phyloP scores from a whole-genome alignment of 2,113 vertebrate species.

The Atractosteus spatula region DNA sequence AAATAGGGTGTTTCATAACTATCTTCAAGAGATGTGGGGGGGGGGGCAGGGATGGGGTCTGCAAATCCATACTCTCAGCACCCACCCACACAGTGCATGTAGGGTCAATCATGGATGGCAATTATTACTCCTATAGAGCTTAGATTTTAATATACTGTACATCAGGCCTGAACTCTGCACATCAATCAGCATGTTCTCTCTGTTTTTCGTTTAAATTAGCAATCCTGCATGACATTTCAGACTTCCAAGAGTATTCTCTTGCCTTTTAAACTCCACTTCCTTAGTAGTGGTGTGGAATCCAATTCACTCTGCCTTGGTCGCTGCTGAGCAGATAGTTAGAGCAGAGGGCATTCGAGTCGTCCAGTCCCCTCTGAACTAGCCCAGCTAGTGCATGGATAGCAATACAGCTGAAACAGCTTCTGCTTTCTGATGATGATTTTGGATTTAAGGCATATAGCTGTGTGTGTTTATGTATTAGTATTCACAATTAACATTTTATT shows the following conservation, averaged over 20 bases:
- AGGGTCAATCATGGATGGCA: constrained; percentile 53
- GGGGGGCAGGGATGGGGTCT: not conserved
- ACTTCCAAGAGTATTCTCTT: constrained; percentile 54
- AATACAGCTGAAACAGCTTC: too few relatives aligned
- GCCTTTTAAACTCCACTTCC: constrained; percentile 63
- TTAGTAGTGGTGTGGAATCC: constrained; percentile 46
- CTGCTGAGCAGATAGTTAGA: too few relatives aligned
- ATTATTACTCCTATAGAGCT: constrained; percentile 65
- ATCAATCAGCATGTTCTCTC: constrained; percentile 62
- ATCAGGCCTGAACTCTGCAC: constrained; percentile 68
- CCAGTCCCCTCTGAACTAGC: too few relatives aligned
- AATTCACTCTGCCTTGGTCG: too few relatives aligned
- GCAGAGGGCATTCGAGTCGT: too few relatives aligned
- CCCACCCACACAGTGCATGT: constrained; percentile 31
- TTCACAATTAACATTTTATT: too few relatives aligned
- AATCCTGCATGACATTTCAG: constrained; percentile 73
- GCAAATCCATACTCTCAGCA: constrained; percentile 14
- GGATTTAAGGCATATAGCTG: too few relatives aligned
- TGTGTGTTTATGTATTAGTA: too few relatives aligned
- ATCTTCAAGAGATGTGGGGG: not conserved
- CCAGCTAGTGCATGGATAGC: too few relatives aligned
- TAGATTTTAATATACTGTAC: constrained; percentile 64
- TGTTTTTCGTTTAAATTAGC: constrained; percentile 68
- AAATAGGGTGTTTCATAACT: not conserved
- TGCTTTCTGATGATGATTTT: too few relatives aligned